Base-by-base conservation (phyloP, 2,888 invertebrate genomes). In the Dasysyrphus albostriatus region DNA sequence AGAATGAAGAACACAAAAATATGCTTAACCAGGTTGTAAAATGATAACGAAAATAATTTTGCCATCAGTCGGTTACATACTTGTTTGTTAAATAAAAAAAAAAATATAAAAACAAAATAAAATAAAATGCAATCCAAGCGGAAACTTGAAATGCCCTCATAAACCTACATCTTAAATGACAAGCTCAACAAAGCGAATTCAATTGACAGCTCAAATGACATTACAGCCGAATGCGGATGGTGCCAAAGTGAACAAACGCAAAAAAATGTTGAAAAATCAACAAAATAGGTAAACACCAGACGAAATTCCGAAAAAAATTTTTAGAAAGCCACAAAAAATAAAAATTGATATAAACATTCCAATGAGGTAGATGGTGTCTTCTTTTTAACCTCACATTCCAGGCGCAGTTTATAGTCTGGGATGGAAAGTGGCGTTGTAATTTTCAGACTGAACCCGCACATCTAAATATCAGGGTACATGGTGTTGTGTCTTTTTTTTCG, bases 141-240 rank as follows among this genome's bases (percentile, higher is more conserved):
- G 67, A 67, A 65, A 65, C 29, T 47, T 24, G 6, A 61, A 42
- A 9, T 63, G 63, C 63, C 42, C 42, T 63, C 44, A 16, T 63
- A 63, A 63, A 44, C 44, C 63, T 16, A 29, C 49, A 58, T n/a
- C 19, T 14, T 16, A 34, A 63, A 34, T 42, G 14, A 54, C 39
- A 51, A 44, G 16, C 34, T 10, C 9, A 54, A 70, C 44, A 72
- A 59, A 76, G 75, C 63, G 14, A 75, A 54, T 58, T 67, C 67
- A 72, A 72, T 47, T 67, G 70, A 61, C 70, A 76, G 70, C 56
- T 82, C 82, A 47, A 72, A 80, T 84, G 80, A 84, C 83, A 75
- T 84, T 84, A 70, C 58, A 34, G 16, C 29, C 3, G n/a, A 44
- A 24, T 32, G 16, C 58, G 49, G 76, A 76, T 63, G 63, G 42